Evolutionary conservation across 1,140 invertebrate species (phyloP).

Genomic region (Eufriesea mexicana): DNA sequence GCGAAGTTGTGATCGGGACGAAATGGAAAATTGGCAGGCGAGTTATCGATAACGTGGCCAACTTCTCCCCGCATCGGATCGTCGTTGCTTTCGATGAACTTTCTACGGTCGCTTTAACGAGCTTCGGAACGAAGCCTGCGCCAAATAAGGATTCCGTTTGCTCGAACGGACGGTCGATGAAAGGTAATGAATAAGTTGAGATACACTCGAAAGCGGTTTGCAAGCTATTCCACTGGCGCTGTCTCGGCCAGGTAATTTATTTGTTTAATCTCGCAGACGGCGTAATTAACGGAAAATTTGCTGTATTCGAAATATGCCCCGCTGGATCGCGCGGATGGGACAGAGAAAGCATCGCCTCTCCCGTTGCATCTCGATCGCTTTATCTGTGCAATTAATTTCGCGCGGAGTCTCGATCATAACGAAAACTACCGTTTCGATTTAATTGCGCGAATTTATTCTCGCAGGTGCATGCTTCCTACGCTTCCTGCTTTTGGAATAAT

Average conservation of each 20-base stretch:
- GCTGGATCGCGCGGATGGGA: too few relatives aligned
- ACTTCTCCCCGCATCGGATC: background rate
- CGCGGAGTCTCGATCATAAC: background rate
- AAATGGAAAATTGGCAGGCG: background rate
- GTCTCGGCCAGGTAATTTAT: background rate
- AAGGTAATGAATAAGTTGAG: constrained; percentile 39
- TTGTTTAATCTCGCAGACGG: background rate
- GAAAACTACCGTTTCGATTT: background rate
- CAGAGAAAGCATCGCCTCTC: background rate
- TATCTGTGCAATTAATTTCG: background rate
- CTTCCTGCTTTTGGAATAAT: background rate
- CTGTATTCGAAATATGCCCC: background rate
- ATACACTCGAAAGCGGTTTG: background rate
- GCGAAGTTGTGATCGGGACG: background rate
- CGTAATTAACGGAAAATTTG: background rate
- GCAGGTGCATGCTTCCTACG: too few relatives aligned
- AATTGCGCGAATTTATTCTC: background rate
- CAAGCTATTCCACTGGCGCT: background rate
- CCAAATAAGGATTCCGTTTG: constrained; percentile 44
- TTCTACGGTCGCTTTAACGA: constrained; percentile 46
- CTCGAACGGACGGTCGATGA: constrained; percentile 19
- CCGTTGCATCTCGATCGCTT: background rate
- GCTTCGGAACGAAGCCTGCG: constrained; percentile 29
- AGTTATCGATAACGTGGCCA: constrained; percentile 18
- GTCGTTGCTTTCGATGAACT: constrained; percentile 21